Base-by-base conservation (phyloP, 2,113 vertebrate genomes). In the Poeciliopsis occidentalis region DNA sequence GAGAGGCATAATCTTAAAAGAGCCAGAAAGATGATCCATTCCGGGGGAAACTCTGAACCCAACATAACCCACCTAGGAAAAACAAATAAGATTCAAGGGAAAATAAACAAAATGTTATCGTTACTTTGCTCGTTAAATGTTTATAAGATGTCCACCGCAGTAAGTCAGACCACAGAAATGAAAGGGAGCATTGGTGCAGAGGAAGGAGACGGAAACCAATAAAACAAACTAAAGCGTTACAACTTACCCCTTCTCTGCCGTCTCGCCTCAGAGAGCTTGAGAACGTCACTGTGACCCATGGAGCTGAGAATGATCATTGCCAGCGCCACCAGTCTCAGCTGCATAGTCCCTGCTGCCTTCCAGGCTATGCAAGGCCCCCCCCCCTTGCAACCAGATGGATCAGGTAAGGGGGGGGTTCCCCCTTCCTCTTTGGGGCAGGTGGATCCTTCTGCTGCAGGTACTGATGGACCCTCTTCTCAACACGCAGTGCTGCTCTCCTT, bases 191-290 rank as follows among this genome's bases (percentile, higher is more conserved):
- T 64, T 26, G 64, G 68, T 65, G 74, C 60, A 57, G 39, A 65
- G 4, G 54, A 75, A 71, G 26, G 63, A 64, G 66, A 71, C 27
- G 62, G 24, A 65, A 66, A 65, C 12, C 51, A 66, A 88, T 73
- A 88, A 85, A 88, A 80, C 37, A 78, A 66, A 74, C n/a, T 41
- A 69, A 80, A 51, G 78, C 63, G 67, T 80, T 68, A 54, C 73
- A 32, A 97, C 97, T 94, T 95, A 99, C 98, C 97, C 92, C 97
- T 95, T 93, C 95, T 96, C 88, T 98, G 97, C 89, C 96, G 94
- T 92, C 96, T 96, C 85, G 95, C 95, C 93, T 96, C 97, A 92
- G 92, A 92, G 80, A 94, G 93, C 89, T 94, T 96, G 91, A 94
- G 94, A 94, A 94, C 94, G 73, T 95, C 91, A 34, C 93, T 82